These are phyloP conservation scores for Heteractis magnifica DNA, from an alignment of 92 coral and sea anemone species.

Conservation along the genomic window DNA sequence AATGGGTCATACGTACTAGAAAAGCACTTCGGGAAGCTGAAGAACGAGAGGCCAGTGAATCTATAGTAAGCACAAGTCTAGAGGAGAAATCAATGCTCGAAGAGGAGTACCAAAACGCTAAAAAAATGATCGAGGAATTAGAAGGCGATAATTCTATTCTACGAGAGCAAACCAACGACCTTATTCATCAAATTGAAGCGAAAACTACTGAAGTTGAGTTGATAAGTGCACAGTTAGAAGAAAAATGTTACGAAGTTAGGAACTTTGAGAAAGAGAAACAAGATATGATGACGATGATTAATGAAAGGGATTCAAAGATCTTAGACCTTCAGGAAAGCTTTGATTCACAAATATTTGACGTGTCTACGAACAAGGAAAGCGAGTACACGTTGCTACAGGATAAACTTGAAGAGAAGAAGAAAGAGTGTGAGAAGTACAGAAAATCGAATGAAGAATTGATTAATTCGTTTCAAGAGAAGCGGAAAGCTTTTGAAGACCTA, in stretches of 20 bases:
- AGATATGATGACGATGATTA: slow-evolving; percentile 63
- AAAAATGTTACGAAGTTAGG: slow-evolving; percentile 54
- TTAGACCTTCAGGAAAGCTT: slow-evolving; percentile 81
- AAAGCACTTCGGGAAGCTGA: slow-evolving; percentile 10
- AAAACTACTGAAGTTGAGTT: slow-evolving; percentile 48
- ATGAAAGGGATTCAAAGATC: slow-evolving; percentile 73
- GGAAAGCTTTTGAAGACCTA: slow-evolving; percentile 33
- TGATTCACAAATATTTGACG: slow-evolving; percentile 69
- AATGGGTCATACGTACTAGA: slow-evolving; percentile 49
- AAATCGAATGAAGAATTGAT: slow-evolving; percentile 54
- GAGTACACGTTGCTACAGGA: slow-evolving; percentile 61
- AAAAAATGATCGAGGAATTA: slow-evolving; percentile 54
- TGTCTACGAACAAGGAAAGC: slow-evolving; percentile 57
- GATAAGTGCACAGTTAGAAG: slow-evolving; percentile 54
- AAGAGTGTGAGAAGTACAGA: slow-evolving; percentile 70
- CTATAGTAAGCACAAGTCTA: slow-evolving; percentile 36
- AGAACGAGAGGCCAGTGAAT: neutral
- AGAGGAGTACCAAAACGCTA: slow-evolving; percentile 39
- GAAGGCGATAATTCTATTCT: slow-evolving; percentile 70
- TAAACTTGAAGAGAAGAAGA: slow-evolving; percentile 70
- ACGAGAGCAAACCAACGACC: slow-evolving; percentile 67
- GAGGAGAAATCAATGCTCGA: slow-evolving; percentile 54
- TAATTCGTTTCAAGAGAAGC: slow-evolving; percentile 33
- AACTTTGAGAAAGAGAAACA: slow-evolving; percentile 53
- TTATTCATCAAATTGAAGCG: slow-evolving; percentile 60